These are phyloP conservation scores for Batillaria attramentaria DNA, from an alignment of 1,140 invertebrate genomes.

Conservation along the genomic window DNA sequence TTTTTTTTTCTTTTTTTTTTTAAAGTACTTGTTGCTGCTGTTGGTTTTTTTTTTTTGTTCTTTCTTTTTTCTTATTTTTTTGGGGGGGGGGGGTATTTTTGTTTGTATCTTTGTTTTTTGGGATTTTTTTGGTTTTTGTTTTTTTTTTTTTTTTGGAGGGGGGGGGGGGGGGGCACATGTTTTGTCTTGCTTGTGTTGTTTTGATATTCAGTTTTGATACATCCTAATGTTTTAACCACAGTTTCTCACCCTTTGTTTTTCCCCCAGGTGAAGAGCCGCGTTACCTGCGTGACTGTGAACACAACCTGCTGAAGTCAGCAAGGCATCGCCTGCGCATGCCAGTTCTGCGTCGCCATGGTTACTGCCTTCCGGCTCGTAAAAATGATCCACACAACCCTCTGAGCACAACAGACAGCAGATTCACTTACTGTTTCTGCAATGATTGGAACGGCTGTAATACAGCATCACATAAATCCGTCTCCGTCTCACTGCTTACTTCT, in stretches of 20 bases:
- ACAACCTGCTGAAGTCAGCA: constrained; percentile 59
- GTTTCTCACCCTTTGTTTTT: constrained; percentile 4
- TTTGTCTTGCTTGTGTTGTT: too few relatives aligned
- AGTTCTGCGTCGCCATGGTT: constrained; percentile 67
- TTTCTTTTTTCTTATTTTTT: too few relatives aligned
- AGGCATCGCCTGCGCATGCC: constrained; percentile 65
- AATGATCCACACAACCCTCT: constrained; percentile 64
- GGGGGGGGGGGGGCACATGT: neutral
- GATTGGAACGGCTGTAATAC: constrained; percentile 70
- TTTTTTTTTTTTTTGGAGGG: too few relatives aligned
- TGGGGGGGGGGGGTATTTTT: too few relatives aligned
- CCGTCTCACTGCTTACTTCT: neutral
- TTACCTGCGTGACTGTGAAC: constrained; percentile 67
- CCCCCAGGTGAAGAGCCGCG: constrained; percentile 59
- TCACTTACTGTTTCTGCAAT: constrained; percentile 69
- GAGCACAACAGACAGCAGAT: constrained; percentile 46
- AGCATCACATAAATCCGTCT: constrained; percentile 32
- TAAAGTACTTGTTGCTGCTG: too few relatives aligned
- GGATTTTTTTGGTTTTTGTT: too few relatives aligned
- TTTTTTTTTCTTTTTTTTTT: too few relatives aligned
- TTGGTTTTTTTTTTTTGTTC: too few relatives aligned
- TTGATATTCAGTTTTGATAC: too few relatives aligned
- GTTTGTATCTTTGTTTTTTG: too few relatives aligned
- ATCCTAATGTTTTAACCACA: too few relatives aligned
- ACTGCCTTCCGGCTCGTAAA: constrained; percentile 65